Percentiles rank a stretch among this genome's conserved stretches.
phyloP scores from a whole-genome alignment of 2,888 invertebrate species.

The Xestia rhomboidea region DNA sequence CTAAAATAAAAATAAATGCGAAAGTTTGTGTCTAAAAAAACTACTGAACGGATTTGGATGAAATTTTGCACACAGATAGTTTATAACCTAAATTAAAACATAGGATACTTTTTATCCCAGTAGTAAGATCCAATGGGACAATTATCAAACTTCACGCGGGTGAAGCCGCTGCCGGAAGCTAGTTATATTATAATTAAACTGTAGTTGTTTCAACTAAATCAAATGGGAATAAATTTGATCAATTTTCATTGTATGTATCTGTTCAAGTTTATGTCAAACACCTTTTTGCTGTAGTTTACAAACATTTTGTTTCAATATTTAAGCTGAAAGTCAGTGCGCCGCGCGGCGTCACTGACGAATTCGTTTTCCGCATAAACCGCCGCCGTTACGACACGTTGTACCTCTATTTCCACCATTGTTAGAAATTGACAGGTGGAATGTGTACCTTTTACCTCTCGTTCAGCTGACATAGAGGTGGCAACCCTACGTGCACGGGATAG shows the following conservation, averaged over 20 bases:
- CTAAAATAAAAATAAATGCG: too few relatives aligned
- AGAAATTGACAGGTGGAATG: slow-evolving; percentile 20
- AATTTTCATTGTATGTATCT: neutral
- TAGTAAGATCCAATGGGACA: too few relatives aligned
- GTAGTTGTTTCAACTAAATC: slow-evolving; percentile 24
- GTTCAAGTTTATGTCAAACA: slow-evolving; percentile 1
- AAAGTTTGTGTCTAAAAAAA: too few relatives aligned
- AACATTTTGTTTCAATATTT: slow-evolving; percentile 1
- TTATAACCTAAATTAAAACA: too few relatives aligned
- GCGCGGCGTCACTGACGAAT: slow-evolving; percentile 1
- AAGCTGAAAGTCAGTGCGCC: neutral
- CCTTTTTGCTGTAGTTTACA: neutral
- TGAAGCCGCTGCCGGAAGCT: too few relatives aligned
- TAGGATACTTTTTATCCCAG: too few relatives aligned
- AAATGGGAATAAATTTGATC: slow-evolving; percentile 3
- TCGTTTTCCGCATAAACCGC: slow-evolving; percentile 9
- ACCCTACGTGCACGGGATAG: slow-evolving; percentile 38
- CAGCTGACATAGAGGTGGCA: slow-evolving; percentile 15
- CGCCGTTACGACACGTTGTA: slow-evolving; percentile 20
- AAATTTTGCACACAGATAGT: too few relatives aligned
- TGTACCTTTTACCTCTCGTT: slow-evolving; percentile 27
- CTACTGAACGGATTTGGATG: too few relatives aligned
- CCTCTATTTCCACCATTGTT: slow-evolving; percentile 31
- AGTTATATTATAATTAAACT: slow-evolving; percentile 22
- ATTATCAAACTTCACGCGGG: too few relatives aligned